phyloP scores from a whole-genome alignment of 2,888 invertebrate genomes.

The Gerris lacustris region DNA sequence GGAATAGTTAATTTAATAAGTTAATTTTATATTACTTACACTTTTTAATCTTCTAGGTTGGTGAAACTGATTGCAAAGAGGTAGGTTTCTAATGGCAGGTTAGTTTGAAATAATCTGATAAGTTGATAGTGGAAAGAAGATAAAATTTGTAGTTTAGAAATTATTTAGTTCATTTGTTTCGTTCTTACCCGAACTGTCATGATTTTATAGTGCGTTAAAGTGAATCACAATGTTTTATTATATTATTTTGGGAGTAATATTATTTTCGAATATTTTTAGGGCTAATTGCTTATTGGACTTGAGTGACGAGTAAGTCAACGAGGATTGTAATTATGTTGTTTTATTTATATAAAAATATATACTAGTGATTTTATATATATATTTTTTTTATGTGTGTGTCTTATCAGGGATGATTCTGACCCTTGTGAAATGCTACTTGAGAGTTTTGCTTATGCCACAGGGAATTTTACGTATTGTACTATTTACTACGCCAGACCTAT shows the following conservation, averaged over 20 bases:
- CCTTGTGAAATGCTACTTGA: conserved; percentile 29
- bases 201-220: not conserved
- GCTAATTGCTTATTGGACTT: not conserved
- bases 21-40: no score
- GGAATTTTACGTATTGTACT: conserved; percentile 49
- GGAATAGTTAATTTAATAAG: no score
- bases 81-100: not conserved
- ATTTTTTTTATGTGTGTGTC: not conserved
- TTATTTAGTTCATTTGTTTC: not conserved
- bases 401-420: not conserved
- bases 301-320: not conserved
- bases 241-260: not conserved
- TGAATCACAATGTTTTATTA: not conserved
- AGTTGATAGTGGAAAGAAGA: not conserved
- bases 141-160: not conserved
- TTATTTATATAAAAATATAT: no score
- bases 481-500: conserved; percentile 49
- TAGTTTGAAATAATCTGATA: not conserved
- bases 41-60: no score
- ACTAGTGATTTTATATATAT: no score
- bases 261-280: not conserved
- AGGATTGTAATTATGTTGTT: no score
- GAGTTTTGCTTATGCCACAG: conserved; percentile 44
- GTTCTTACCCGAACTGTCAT: not conserved
- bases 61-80: not conserved